Evolutionary conservation across 2,113 vertebrate genomes (phyloP).

Genomic region (Ahaetulla prasina): DNA sequence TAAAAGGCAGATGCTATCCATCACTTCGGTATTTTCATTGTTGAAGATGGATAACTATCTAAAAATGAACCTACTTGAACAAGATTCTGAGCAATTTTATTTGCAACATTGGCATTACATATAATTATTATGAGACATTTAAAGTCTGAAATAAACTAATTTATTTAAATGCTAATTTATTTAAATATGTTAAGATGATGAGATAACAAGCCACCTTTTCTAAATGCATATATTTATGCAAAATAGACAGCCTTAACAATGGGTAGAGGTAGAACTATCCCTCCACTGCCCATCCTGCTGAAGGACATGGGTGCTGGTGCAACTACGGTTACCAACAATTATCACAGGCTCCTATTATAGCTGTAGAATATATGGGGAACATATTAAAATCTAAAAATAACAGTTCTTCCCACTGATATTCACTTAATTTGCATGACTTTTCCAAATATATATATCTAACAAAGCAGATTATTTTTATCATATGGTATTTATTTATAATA

Average conservation of each 20-base stretch:
- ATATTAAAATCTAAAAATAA: constrained; percentile 57
- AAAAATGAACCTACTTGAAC: constrained; percentile 25
- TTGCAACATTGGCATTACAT: constrained; percentile 52
- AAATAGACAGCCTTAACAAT: constrained; percentile 61
- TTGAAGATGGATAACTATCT: background rate
- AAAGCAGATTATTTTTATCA: constrained; percentile 40
- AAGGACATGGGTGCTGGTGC: constrained; percentile 52
- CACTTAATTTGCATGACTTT: constrained; percentile 24
- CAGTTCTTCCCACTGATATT: constrained; percentile 30
- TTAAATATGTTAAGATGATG: constrained; percentile 56
- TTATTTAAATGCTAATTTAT: constrained; percentile 62
- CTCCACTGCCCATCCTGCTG: constrained; percentile 38
- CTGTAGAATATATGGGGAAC: constrained; percentile 31
- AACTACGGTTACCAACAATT: constrained; percentile 48
- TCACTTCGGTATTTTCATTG: background rate
- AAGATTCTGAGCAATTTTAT: constrained; percentile 51
- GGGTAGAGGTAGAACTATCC: constrained; percentile 53
- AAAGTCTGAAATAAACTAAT: constrained; percentile 54
- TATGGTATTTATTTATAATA: constrained; percentile 49
- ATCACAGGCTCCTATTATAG: constrained; percentile 60
- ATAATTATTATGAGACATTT: constrained; percentile 56
- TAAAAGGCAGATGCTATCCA: background rate
- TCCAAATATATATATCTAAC: constrained; percentile 46
- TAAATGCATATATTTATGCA: constrained; percentile 56
- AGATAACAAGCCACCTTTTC: constrained; percentile 49